Evolutionary conservation across 2,888 invertebrate species (phyloP).

Genomic region (Chrysomela aeneicollis): DNA sequence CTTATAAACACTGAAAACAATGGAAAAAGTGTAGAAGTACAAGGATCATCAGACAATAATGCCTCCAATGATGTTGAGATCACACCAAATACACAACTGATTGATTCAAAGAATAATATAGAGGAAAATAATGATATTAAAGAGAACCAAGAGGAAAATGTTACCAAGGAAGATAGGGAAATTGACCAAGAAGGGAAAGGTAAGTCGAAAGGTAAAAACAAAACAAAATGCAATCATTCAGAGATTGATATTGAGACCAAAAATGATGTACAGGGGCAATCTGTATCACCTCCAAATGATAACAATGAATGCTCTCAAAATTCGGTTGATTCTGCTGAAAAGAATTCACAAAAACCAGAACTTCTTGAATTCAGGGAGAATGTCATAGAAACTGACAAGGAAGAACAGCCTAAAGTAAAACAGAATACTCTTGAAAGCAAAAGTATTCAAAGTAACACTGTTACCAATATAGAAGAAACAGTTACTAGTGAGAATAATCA

Average conservation of each 20-base stretch:
- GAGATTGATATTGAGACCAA: conserved; percentile 53
- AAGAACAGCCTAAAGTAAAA: conserved; percentile 18
- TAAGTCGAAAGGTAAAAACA: conserved; percentile 62
- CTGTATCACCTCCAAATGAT: conserved; percentile 58
- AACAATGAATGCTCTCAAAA: conserved; percentile 39
- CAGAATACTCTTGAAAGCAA: conserved; percentile 33
- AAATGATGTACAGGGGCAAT: conserved; percentile 61
- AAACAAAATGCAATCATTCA: conserved; percentile 56
- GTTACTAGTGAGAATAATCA: conserved; percentile 10
- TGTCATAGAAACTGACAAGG: conserved; percentile 15
- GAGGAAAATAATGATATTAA: conserved; percentile 8
- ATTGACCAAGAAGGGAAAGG: conserved; percentile 57
- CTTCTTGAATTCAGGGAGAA: conserved; percentile 12
- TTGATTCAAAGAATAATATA: conserved; percentile 23
- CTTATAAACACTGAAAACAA: conserved; percentile 12
- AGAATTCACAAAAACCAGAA: conserved; percentile 23
- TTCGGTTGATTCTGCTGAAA: conserved; percentile 29
- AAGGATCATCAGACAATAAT: conserved; percentile 28
- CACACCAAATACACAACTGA: background rate
- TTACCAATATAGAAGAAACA: conserved; percentile 14
- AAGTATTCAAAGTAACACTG: conserved; percentile 25
- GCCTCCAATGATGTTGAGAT: conserved; percentile 31
- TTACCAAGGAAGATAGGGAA: conserved; percentile 47
- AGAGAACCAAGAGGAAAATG: conserved; percentile 1
- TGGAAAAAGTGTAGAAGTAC: background rate